Base-by-base conservation (phyloP, 2,113 vertebrate genomes). In the Neolamprologus falcicula region DNA sequence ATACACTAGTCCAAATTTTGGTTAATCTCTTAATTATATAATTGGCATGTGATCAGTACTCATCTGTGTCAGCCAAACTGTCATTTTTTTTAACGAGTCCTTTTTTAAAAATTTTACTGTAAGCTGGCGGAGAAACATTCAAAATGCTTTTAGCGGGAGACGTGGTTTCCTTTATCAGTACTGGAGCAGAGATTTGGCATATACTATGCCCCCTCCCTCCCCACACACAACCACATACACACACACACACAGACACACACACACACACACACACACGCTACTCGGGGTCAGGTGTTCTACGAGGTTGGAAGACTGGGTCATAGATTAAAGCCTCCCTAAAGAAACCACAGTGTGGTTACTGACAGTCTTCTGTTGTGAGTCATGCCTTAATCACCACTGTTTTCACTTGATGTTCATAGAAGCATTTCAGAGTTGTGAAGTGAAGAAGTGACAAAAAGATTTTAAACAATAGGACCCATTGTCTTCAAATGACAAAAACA, bases 101-200 rank as follows among this genome's bases (percentile, higher is more conserved):
- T 12, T 63, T 84, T 3, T 2, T 1, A 1, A 3, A 53, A 26
- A 10, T n/a, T 28, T 50, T 85, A 86, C 86, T 88, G 33, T 85
- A 80, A 66, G 42, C 10, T 85, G 87, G 89, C 81, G 55, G 86
- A 84, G 50, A 28, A 86, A 66, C 78, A 86, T 80, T 66, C 31
- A 85, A 54, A 90, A 88, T 83, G 61, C 57, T 83, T 59, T 45
- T 89, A 86, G 45, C 61, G 24, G 66, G 82, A 90, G 83, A 68
- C 54, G 80, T 35, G 37, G 57, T 81, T 89, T 81, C 68, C n/a
- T 89, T 88, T 85, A 92, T 88, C 79, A 80, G 52, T 37, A 63
- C 12, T 7, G 4, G 50, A 80, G 59, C 66, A 57, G 89, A 89
- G 66, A 86, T 82, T 53, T 83, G 63, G 26, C 68, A 19, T 84